Conservation (phyloP, 2,888 invertebrate species). For the Icerya purchasi region DNA sequence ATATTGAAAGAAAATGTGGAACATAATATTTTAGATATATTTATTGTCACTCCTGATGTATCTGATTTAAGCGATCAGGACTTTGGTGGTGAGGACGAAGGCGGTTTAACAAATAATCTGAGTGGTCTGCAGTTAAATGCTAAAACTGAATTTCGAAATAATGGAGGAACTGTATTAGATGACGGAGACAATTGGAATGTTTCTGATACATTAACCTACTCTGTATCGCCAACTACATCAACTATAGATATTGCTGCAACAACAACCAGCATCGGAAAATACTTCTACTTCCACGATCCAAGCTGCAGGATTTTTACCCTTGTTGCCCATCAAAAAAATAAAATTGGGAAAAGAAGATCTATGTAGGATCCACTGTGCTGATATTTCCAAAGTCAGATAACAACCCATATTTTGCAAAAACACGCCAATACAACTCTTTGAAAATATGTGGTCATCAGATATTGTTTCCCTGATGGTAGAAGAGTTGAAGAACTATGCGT, state of each 20-base stretch:
- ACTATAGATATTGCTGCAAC: not conserved
- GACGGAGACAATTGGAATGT: not conserved
- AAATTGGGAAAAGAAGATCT: not conserved
- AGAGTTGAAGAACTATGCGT: not conserved
- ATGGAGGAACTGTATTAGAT: no score
- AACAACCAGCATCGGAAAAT: not conserved
- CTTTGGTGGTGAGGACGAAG: not conserved
- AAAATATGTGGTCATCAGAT: not conserved
- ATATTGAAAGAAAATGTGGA: not conserved
- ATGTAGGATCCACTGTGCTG: not conserved
- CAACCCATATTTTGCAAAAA: not conserved
- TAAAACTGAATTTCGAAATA: no score
- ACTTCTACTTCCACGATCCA: not conserved
- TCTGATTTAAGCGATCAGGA: not conserved
- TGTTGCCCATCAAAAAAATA: not conserved
- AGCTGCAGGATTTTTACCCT: not conserved
- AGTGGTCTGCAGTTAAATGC: not conserved
- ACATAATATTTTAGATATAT: not conserved
- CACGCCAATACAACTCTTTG: not conserved
- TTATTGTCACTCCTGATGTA: not conserved
- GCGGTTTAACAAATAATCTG: not conserved
- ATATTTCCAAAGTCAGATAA: not conserved
- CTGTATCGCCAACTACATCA: not conserved
- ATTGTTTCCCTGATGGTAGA: not conserved
- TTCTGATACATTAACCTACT: not conserved